Evolutionary conservation across 2,113 vertebrate species (phyloP), one percentile per base, ranked within the genome.

Genomic region (Myiagra hebetior): DNA sequence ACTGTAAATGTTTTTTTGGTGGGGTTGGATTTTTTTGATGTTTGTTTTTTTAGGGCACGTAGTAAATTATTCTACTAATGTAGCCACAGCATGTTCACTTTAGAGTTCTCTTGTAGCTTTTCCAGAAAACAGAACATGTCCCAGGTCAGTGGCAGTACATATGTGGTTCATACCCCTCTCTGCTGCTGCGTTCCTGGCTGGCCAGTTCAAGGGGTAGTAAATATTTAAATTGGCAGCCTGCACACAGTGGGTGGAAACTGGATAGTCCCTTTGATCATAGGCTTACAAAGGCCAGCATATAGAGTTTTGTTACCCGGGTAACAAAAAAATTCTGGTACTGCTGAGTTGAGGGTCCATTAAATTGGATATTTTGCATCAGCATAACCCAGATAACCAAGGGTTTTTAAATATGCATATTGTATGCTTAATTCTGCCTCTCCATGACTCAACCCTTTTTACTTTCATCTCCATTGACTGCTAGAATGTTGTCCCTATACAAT

Each of bases 151-250:
- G 74, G 85, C 78, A 89, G 74, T 21, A 35, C n/a, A 9, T 13
- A 4, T 0, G 9, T 57, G 62, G 69, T 57, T 33, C 26, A 14
- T 78, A 17, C 49, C 69, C 65, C 42, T 72, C 46, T 37, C 80
- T 84, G 39, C 88, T 68, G 50, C 87, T 49, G 88, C 8, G 11
- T 88, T 87, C 82, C 67, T 87, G 74, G 24, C 77, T 88, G 76
- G 75, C 77, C 97, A 84, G 49, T 67, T 89, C 65, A 93, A 95
- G 83, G 91, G 47, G 69, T 82, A 81, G 86, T 95, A 96, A 96
- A 97, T 95, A 96, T 93, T 98, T 85, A 85, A 93, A 57, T 76
- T 97, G 96, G 96, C 96, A 96, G 90, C 93, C 21, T 85, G 65
- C 63, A 79, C 52, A 28, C 56, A 64, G 88, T 41, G 89, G 84